phyloP scores from a whole-genome alignment of 2,113 vertebrate species.

The Xenotilapia caudafasciata region DNA sequence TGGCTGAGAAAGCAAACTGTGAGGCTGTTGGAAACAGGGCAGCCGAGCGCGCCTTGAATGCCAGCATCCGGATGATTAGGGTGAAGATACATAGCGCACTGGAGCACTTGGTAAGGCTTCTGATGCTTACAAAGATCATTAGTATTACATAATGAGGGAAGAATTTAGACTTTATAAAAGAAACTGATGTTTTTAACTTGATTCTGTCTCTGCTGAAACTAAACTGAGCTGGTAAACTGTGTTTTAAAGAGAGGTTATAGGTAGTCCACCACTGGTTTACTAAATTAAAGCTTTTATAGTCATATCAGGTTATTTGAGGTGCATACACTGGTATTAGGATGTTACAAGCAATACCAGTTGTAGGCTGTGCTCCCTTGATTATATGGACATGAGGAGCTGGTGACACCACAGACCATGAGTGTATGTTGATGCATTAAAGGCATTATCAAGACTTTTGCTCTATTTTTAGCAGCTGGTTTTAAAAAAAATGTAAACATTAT shows the following conservation, averaged over 20 bases:
- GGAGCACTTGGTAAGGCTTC: neutral
- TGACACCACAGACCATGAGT: neutral
- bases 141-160: neutral
- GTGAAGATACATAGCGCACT: rapidly evolving
- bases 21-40: rapidly evolving
- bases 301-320: neutral
- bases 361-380: neutral
- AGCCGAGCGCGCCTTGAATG: rapidly evolving
- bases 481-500: neutral
- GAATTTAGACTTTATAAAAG: neutral
- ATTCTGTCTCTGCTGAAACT: neutral
- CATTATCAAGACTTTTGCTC: neutral
- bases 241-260: neutral
- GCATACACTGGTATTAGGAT: neutral
- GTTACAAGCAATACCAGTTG: neutral
- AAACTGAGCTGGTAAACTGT: neutral
- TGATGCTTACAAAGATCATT: neutral
- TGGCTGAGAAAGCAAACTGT: neutral
- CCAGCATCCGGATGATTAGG: rapidly evolving
- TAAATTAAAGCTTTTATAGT: neutral
- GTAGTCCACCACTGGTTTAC: neutral
- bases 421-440: neutral
- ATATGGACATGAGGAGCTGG: neutral
- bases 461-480: neutral
- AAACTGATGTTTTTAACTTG: neutral